Conservation (phyloP, 2,113 vertebrate genomes). For the Vulpes vulpes region DNA sequence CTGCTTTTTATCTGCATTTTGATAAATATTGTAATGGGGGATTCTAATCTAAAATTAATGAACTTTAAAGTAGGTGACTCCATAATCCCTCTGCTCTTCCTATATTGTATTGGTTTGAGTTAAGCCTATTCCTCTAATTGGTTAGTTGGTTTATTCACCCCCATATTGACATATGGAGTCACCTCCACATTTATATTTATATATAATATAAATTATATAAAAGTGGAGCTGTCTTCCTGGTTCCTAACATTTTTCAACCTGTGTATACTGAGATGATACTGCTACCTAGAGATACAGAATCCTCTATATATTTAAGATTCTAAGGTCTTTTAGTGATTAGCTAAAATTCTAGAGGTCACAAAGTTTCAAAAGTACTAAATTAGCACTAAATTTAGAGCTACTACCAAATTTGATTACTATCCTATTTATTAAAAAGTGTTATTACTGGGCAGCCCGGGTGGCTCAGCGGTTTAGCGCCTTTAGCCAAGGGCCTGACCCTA, state of each 20-base stretch:
- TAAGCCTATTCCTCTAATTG: neutral
- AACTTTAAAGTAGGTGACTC: neutral
- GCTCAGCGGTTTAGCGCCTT: too few relatives aligned
- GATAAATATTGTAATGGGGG: slow-evolving; percentile 24
- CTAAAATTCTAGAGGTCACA: slow-evolving; percentile 28
- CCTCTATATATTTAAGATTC: slow-evolving; percentile 48
- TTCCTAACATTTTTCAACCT: slow-evolving; percentile 44
- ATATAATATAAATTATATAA: too few relatives aligned
- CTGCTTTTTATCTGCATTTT: slow-evolving; percentile 46
- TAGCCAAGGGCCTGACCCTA: too few relatives aligned
- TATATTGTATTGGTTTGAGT: neutral
- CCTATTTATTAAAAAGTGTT: slow-evolving; percentile 20
- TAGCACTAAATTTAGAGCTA: slow-evolving; percentile 38
- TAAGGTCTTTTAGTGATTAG: slow-evolving; percentile 25
- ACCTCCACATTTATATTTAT: too few relatives aligned
- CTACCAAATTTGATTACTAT: slow-evolving; percentile 36
- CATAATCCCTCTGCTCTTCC: slow-evolving; percentile 26
- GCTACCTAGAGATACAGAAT: slow-evolving; percentile 9
- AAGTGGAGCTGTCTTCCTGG: neutral
- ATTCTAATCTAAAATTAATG: slow-evolving; percentile 55
- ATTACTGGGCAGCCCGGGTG: neutral
- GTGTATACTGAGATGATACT: neutral
- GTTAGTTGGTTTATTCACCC: slow-evolving; percentile 37
- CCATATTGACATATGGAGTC: neutral
- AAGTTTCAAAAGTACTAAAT: slow-evolving; percentile 57